Evolutionary conservation across 2,113 vertebrate species (phyloP).

Genomic region (Mixornis gularis): DNA sequence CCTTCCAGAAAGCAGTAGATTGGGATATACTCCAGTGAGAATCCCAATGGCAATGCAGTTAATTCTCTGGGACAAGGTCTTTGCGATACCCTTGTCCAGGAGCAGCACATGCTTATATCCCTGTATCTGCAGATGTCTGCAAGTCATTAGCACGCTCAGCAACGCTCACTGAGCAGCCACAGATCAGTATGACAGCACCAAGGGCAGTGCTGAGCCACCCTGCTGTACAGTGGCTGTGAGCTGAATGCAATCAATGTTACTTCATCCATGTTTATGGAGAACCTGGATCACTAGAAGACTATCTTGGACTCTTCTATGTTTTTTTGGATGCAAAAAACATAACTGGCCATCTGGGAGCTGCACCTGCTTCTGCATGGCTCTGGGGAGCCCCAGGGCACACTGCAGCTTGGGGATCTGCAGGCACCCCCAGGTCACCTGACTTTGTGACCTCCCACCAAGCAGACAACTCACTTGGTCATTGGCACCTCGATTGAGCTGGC

Average conservation of each 20-base stretch:
- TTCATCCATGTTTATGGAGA: background rate
- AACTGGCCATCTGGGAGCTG: background rate
- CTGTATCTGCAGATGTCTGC: constrained; percentile 3
- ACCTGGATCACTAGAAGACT: background rate
- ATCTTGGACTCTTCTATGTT: background rate
- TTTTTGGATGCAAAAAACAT: background rate
- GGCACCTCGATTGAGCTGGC: background rate
- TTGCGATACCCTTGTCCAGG: background rate
- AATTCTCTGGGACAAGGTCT: background rate
- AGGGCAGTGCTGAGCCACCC: background rate
- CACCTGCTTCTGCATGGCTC: background rate
- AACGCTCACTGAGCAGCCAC: background rate
- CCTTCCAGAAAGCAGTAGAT: background rate
- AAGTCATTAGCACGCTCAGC: background rate
- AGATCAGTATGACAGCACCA: background rate
- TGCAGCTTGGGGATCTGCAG: background rate
- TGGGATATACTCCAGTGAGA: background rate
- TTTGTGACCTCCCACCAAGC: background rate
- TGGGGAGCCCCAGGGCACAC: background rate
- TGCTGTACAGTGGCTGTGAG: background rate
- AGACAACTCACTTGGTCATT: background rate
- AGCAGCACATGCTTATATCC: background rate
- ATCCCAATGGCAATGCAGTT: accelerated
- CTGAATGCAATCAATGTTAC: background rate
- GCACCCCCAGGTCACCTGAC: background rate